Percentiles rank a stretch among this genome's conserved stretches.
phyloP scores from a whole-genome alignment of 2,888 invertebrate genomes.

The Lasioglossum villosulum region DNA sequence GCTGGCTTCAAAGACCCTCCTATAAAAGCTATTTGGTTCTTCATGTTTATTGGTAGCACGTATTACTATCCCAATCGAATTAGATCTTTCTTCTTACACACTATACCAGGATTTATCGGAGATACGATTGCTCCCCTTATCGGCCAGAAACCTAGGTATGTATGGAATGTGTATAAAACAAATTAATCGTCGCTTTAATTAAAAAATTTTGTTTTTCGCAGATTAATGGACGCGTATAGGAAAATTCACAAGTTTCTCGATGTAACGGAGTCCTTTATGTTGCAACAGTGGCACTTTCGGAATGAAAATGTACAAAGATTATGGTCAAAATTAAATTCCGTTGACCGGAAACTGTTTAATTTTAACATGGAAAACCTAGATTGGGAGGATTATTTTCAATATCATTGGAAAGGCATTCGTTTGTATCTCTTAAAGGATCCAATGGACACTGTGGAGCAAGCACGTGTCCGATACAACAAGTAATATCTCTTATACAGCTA shows the following conservation, averaged over 20 bases:
- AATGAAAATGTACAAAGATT: neutral
- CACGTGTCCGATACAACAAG: too few relatives aligned
- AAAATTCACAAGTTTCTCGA: neutral
- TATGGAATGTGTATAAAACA: neutral
- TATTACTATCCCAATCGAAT: constrained; percentile 86
- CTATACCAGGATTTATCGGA: constrained; percentile 87
- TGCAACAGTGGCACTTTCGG: neutral
- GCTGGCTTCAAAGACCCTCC: constrained; percentile 86
- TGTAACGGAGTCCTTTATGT: neutral
- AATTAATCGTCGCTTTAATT: neutral
- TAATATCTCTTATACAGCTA: too few relatives aligned
- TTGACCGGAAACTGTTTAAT: neutral
- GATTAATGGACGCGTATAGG: neutral
- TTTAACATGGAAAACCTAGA: too few relatives aligned
- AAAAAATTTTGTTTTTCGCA: neutral
- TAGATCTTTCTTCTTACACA: constrained; percentile 86
- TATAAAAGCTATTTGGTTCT: constrained; percentile 88
- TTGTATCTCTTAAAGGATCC: too few relatives aligned
- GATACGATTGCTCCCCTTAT: constrained; percentile 85
- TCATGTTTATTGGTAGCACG: constrained; percentile 87
- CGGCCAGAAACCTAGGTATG: constrained; percentile 88
- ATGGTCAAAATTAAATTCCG: too few relatives aligned
- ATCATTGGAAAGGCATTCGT: too few relatives aligned
- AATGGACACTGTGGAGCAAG: too few relatives aligned
- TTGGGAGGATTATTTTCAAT: too few relatives aligned